Conservation (phyloP, 2,888 invertebrate genomes). For the Himalopsyche japonica region DNA sequence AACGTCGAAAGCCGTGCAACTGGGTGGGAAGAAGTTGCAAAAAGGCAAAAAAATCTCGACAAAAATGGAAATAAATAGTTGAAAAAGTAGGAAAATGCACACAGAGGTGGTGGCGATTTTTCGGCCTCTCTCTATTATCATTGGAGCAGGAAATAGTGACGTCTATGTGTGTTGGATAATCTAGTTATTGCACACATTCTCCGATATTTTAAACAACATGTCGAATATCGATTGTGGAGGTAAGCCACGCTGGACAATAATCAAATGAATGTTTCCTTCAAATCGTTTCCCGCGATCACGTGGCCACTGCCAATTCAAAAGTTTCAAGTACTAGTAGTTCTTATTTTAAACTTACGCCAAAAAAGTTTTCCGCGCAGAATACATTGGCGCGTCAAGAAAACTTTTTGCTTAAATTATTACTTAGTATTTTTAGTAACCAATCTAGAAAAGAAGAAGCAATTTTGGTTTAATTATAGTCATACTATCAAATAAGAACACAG, state of each 20-base stretch:
- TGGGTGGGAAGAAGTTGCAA: constrained; percentile 40
- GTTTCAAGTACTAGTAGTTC: not conserved
- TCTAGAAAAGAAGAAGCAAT: no score
- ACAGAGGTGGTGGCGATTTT: constrained; percentile 29
- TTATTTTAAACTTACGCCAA: not conserved
- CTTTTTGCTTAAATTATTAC: no score
- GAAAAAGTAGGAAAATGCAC: constrained; percentile 39
- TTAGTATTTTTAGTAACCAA: no score
- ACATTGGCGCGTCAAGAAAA: no score
- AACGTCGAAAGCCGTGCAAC: constrained; percentile 18
- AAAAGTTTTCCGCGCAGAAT: not conserved
- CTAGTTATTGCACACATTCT: not conserved
- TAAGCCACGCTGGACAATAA: not conserved
- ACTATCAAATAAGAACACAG: no score
- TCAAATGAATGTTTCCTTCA: not conserved
- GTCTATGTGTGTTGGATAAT: not conserved
- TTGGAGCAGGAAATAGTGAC: constrained; percentile 12
- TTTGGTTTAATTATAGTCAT: no score
- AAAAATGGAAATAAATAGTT: constrained; percentile 39
- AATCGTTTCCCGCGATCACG: not conserved
- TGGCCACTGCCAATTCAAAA: not conserved
- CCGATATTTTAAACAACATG: not conserved
- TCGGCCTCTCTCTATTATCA: constrained; percentile 28
- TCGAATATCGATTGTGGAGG: not conserved
- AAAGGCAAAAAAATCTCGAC: constrained; percentile 23